phyloP scores from a whole-genome alignment of 2,888 invertebrate genomes.

The Epinotia bilunana region DNA sequence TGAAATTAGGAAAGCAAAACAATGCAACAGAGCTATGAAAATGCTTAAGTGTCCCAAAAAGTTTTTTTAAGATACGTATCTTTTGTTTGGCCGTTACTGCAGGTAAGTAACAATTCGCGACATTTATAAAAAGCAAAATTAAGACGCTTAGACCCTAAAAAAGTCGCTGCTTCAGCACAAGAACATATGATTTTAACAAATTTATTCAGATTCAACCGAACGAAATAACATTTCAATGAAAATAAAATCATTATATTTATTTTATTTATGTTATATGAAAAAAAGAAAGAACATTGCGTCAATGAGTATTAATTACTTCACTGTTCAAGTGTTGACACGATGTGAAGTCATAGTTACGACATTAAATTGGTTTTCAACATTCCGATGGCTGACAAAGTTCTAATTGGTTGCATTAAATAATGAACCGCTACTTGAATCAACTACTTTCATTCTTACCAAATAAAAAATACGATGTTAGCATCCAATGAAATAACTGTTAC shows the following conservation, averaged over 20 bases:
- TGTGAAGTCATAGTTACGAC: slow-evolving; percentile 22
- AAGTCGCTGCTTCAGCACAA: not conserved
- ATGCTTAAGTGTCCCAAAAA: not conserved
- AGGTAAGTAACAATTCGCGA: not conserved
- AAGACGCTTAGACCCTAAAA: not conserved
- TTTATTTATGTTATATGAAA: too few relatives aligned
- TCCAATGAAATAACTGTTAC: too few relatives aligned
- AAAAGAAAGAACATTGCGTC: not conserved
- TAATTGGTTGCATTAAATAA: slow-evolving; percentile 16
- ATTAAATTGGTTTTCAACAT: slow-evolving; percentile 4
- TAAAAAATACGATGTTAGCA: too few relatives aligned
- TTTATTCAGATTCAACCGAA: not conserved
- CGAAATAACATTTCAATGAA: not conserved
- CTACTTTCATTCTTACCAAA: not conserved
- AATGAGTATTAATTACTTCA: slow-evolving; percentile 6
- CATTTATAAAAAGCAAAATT: not conserved
- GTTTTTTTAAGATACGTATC: not conserved
- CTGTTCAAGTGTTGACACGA: slow-evolving; percentile 15
- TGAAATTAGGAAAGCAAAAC: too few relatives aligned
- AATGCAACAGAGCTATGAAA: not conserved
- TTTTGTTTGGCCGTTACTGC: not conserved
- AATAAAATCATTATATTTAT: not conserved
- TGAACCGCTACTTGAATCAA: not conserved
- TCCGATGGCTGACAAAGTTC: slow-evolving; percentile 4
- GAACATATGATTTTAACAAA: not conserved